phyloP scores from a whole-genome alignment of 2,888 invertebrate species.

The Sthenelais limicola region DNA sequence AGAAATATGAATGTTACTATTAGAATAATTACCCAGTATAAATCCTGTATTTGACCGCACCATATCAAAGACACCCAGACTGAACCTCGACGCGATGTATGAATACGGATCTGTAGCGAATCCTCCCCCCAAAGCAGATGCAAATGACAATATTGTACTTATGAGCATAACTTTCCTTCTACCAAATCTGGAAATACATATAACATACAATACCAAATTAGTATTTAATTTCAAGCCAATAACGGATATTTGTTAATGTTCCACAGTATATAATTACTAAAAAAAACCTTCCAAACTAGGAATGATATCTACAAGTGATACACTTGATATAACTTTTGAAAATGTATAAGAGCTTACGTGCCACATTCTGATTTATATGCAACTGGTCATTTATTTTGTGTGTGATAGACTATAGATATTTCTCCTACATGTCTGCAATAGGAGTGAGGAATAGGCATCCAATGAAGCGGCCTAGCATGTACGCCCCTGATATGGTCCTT shows the following conservation, averaged over 20 bases:
- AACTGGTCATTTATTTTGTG: not conserved
- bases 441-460: constrained; percentile 3
- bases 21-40: constrained; percentile 11
- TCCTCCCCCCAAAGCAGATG: constrained; percentile 53
- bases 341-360: too few species aligned
- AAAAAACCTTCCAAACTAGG: too few species aligned
- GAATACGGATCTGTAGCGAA: constrained; percentile 59
- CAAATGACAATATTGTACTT: constrained; percentile 1
- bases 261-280: too few species aligned
- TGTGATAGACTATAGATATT: not conserved
- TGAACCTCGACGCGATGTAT: constrained; percentile 62
- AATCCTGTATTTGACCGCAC: constrained; percentile 5
- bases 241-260: too few species aligned
- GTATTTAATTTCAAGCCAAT: too few species aligned
- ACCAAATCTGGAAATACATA: constrained; percentile 2
- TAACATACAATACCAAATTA: too few species aligned
- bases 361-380: too few species aligned
- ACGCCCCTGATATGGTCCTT: constrained; percentile 10
- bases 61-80: constrained; percentile 50
- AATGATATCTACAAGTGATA: too few species aligned
- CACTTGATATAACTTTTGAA: too few species aligned
- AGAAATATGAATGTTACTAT: too few species aligned
- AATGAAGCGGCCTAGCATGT: not conserved
- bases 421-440: constrained; percentile 10
- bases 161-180: not conserved